These are phyloP conservation scores for Halocynthia aurantium DNA, from an alignment of 23 tunicate genomes.

Conservation along the genomic window DNA sequence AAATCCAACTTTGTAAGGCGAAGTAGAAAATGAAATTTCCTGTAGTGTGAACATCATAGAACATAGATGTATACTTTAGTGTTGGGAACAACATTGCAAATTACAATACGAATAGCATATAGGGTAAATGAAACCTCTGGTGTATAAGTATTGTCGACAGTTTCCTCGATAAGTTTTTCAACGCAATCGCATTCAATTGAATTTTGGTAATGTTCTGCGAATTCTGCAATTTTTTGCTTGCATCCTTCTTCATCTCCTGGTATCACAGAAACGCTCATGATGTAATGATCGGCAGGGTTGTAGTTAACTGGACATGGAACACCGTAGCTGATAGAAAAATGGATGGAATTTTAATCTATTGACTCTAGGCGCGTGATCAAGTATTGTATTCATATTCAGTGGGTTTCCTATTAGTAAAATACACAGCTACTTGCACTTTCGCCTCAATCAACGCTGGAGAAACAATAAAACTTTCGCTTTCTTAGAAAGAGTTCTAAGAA, in stretches of 20 bases:
- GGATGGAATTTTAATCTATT: not conserved
- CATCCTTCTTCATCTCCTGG: constrained; percentile 62
- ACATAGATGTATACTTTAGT: not conserved
- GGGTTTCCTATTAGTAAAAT: no score
- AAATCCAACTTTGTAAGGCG: constrained; percentile 49
- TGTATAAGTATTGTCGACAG: constrained; percentile 1
- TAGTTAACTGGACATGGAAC: constrained; percentile 68
- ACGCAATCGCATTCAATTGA: constrained; percentile 6
- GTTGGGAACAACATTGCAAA: not conserved
- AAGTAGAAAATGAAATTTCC: constrained; percentile 1
- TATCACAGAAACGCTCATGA: constrained; percentile 53
- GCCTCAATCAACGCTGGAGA: no score
- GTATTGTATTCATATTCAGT: no score
- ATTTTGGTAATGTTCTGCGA: constrained; percentile 30
- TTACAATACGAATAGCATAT: no score
- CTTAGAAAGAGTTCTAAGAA: no score
- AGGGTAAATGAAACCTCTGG: not conserved
- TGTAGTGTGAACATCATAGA: not conserved
- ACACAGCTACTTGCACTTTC: no score
- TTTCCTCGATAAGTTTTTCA: not conserved
- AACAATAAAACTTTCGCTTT: no score
- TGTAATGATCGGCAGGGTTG: constrained; percentile 91
- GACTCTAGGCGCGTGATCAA: not conserved
- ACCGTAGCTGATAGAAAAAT: constrained; percentile 32
- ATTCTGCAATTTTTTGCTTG: constrained; percentile 35